phyloP scores from a whole-genome alignment of 2,113 vertebrate species.

The Alces alces region DNA sequence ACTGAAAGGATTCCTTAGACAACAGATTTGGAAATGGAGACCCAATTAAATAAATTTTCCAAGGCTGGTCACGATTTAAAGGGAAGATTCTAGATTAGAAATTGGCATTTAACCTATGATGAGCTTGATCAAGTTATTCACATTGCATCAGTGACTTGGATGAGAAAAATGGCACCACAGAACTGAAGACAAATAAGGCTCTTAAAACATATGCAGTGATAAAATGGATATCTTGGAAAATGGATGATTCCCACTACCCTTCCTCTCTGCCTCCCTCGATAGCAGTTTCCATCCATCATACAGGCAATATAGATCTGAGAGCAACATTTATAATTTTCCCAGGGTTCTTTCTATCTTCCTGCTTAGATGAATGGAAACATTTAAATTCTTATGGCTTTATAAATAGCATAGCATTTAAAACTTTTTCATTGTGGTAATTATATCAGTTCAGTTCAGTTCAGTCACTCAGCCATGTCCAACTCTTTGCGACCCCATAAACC shows the following conservation, averaged over 20 bases:
- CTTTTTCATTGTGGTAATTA: background rate
- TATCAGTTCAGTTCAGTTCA: background rate
- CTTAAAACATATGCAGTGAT: conserved; percentile 17
- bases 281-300: conserved; percentile 39
- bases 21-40: background rate
- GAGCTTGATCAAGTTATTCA: conserved; percentile 39
- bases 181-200: conserved; percentile 47
- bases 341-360: background rate
- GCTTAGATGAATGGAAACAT: conserved; percentile 20
- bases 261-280: conserved; percentile 19
- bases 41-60: background rate
- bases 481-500: background rate
- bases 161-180: conserved; percentile 34
- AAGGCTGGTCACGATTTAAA: background rate
- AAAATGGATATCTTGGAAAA: conserved; percentile 50
- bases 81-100: background rate
- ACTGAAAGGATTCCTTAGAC: background rate
- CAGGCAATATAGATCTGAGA: conserved; percentile 7
- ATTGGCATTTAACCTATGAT: conserved; percentile 17
- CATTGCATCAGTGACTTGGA: conserved; percentile 5
- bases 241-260: background rate
- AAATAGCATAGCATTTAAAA: background rate
- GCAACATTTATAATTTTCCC: conserved; percentile 38
- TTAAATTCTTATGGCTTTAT: conserved; percentile 36
- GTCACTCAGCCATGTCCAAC: background rate